These are phyloP conservation scores for Erethizon dorsatum DNA, from an alignment of 2,797 vertebrate genomes.

Conservation along the genomic window DNA sequence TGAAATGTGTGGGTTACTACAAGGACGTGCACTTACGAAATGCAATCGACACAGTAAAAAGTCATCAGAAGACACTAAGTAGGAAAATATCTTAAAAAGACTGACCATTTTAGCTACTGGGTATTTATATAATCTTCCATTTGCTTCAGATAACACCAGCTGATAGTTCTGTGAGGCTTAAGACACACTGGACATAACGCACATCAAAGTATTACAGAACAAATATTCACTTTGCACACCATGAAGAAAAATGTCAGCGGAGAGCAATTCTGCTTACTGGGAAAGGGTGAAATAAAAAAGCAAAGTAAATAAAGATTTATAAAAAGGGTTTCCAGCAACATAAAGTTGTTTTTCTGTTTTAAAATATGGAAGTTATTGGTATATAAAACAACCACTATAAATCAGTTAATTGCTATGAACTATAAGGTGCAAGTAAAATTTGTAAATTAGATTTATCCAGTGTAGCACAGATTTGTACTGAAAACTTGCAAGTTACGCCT, in stretches of 20 bases:
- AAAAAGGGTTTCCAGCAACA: slow-evolving; percentile 84
- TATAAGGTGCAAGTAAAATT: slow-evolving; percentile 89
- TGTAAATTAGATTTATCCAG: slow-evolving; percentile 88
- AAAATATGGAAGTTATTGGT: slow-evolving; percentile 85
- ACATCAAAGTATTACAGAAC: slow-evolving; percentile 73
- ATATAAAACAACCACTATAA: slow-evolving; percentile 89
- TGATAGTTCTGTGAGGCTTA: slow-evolving; percentile 70
- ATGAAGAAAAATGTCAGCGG: slow-evolving; percentile 75
- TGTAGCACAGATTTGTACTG: slow-evolving; percentile 90
- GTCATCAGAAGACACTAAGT: slow-evolving; percentile 67
- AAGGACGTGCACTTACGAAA: slow-evolving; percentile 67
- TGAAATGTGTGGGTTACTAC: slow-evolving; percentile 49
- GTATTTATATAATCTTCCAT: slow-evolving; percentile 71
- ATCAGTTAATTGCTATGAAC: slow-evolving; percentile 87
- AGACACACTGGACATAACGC: slow-evolving; percentile 75
- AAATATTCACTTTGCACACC: slow-evolving; percentile 74
- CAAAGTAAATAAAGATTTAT: slow-evolving; percentile 76
- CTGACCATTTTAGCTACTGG: slow-evolving; percentile 73
- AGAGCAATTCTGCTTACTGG: slow-evolving; percentile 57
- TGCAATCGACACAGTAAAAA: slow-evolving; percentile 59
- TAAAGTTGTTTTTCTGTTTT: slow-evolving; percentile 76
- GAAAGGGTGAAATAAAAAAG: slow-evolving; percentile 76
- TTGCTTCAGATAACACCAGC: slow-evolving; percentile 74
- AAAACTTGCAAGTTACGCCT: slow-evolving; percentile 92
- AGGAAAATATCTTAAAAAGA: slow-evolving; percentile 80